phyloP scores from a whole-genome alignment of 37 sponge, comb jelly and placozoan genomes.

The Eunapius fragilis region DNA sequence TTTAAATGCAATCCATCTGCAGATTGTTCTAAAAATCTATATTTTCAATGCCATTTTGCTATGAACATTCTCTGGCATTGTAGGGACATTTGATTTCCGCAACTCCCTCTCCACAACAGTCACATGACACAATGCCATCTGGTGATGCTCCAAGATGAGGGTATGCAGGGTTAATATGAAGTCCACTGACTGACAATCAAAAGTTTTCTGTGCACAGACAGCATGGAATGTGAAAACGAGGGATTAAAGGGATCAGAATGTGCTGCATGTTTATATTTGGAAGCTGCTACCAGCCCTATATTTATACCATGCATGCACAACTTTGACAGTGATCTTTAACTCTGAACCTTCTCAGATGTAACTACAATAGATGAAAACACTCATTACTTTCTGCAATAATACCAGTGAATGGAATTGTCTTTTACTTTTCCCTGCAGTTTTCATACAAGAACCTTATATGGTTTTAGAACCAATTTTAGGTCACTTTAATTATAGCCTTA shows the following conservation, averaged over 20 bases:
- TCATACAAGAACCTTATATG: too few species aligned
- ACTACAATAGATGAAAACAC: neutral
- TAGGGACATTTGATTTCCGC: constrained; percentile 54
- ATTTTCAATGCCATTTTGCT: neutral
- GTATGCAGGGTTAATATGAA: constrained; percentile 33
- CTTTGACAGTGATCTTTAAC: neutral
- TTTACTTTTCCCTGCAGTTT: too few species aligned
- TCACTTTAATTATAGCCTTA: too few species aligned
- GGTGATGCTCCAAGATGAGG: constrained; percentile 53
- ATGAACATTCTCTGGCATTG: constrained; percentile 6
- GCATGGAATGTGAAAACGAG: neutral
- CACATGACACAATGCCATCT: constrained; percentile 35
- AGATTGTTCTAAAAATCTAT: neutral
- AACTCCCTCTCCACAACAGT: constrained; percentile 48
- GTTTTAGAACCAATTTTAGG: too few species aligned
- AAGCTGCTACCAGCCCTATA: constrained; percentile 16
- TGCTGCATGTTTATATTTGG: neutral
- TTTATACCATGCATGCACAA: neutral
- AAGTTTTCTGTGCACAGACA: constrained; percentile 5
- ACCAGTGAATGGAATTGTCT: neutral
- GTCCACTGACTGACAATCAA: constrained; percentile 1
- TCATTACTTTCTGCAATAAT: neutral
- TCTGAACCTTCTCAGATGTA: neutral
- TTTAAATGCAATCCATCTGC: neutral
- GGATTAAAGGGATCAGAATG: neutral